Percentiles rank a stretch among this genome's conserved stretches.
Evolutionary conservation across 2,113 vertebrate genomes (phyloP).

Genomic region (Noctilio leporinus): DNA sequence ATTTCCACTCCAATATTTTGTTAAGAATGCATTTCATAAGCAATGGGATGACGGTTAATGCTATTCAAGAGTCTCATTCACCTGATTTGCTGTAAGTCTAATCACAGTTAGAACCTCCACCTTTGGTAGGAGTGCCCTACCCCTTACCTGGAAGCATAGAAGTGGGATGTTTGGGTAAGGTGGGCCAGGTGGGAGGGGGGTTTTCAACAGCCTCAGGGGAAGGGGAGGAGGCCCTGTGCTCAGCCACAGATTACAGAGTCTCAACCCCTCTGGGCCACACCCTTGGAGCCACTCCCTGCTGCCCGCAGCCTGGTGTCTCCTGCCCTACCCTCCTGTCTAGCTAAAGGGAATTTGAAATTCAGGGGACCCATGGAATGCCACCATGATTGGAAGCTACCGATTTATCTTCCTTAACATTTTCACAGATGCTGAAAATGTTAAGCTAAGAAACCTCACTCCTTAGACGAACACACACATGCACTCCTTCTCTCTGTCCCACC

Average conservation of each 20-base stretch:
- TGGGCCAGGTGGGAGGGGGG: not conserved
- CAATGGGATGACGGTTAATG: not conserved
- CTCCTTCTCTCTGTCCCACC: not conserved
- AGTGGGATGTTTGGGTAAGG: not conserved
- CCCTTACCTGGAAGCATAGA: not conserved
- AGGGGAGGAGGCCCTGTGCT: rapidly evolving
- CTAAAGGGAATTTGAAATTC: not conserved
- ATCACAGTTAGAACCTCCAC: not conserved
- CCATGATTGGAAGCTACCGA: not conserved
- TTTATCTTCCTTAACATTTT: not conserved
- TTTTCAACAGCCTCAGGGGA: not conserved
- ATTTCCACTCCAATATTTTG: not conserved
- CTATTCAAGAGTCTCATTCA: not conserved
- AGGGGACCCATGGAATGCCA: not conserved
- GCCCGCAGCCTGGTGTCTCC: not conserved
- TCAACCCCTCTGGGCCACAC: not conserved
- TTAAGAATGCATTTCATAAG: not conserved
- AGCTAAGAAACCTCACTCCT: not conserved
- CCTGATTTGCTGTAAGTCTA: not conserved
- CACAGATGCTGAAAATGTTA: not conserved
- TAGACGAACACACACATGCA: not conserved
- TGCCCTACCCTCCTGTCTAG: not conserved
- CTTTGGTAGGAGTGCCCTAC: not conserved
- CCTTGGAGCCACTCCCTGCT: not conserved
- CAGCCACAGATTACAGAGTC: not conserved